Evolutionary conservation across 1,140 invertebrate genomes (phyloP), one percentile per base, ranked within the genome.

Genomic region (Dreissena rostriformis): DNA sequence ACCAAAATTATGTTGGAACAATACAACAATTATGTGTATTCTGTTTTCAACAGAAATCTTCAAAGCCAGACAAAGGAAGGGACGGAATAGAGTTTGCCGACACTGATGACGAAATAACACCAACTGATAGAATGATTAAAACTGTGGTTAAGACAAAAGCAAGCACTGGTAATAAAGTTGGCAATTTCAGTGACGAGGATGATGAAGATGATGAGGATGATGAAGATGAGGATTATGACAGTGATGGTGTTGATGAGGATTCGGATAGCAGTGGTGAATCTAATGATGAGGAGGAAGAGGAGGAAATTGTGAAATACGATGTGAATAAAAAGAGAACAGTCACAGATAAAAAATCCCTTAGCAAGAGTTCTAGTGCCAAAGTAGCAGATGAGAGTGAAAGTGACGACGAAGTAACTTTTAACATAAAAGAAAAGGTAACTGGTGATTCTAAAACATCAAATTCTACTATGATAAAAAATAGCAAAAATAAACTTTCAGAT

Each of bases 21-120:
- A 39, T 8, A 39, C 8, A 39, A 39, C 8, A 39, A 39, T 2
- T 2, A 39, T 39, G 39, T 39, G 39, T 39, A 39, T 39, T 39
- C 2, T 39, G 8, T 39, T 39, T 39, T 8, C 39, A 39, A 39
- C 39, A 39, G 39, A 39, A 39, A 39, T 39, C 39, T 39, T 8
- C 39, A 39, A 39, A 61, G 55, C 24, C 24, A 76, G n/a, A n/a
- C 12, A 29, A 15, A 57, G 22, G 6, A 72, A 81, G 63, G 65
- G 72, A 82, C 26, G 86, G 87, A 73, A 92, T 89, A 71, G 86
- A 92, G 75, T 91, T 93, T 81, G 75, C 68, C 80, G 86, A 89
- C 74, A 63, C 84, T 75, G 85, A 88, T 78, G 82, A 84, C 29
- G 80, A 86, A 28, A 82, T 83, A 68, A 88, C 89, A 14, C 85